phyloP scores from a whole-genome alignment of 2,888 invertebrate species.

The Phrixothrix hirtus region DNA sequence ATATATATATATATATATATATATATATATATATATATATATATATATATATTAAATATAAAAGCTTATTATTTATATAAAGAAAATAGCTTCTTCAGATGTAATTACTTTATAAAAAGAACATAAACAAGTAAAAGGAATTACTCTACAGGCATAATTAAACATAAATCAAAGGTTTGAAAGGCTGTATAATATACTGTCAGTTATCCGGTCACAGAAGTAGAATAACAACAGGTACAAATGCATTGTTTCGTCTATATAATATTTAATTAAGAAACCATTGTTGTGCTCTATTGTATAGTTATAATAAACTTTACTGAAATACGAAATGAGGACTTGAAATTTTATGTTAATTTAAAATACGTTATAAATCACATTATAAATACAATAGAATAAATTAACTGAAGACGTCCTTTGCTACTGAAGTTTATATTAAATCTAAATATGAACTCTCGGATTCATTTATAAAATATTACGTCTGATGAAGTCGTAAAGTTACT shows the following conservation, averaged over 20 bases:
- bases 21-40: too few relatives aligned
- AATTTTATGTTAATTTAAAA: constrained; percentile 4
- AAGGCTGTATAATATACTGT: too few relatives aligned
- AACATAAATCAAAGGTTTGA: too few relatives aligned
- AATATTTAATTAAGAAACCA: constrained; percentile 6
- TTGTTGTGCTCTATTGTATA: constrained; percentile 4
- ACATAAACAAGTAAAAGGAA: too few relatives aligned
- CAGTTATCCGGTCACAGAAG: too few relatives aligned
- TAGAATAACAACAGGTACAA: too few relatives aligned
- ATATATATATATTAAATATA: too few relatives aligned
- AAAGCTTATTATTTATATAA: too few relatives aligned
- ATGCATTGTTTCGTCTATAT: constrained; percentile 4
- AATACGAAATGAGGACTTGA: constrained; percentile 8
- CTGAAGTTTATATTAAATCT: constrained; percentile 8
- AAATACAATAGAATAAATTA: constrained; percentile 1
- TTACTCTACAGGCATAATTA: too few relatives aligned
- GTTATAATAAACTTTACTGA: constrained; percentile 6
- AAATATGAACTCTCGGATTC: constrained; percentile 34
- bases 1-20: too few relatives aligned
- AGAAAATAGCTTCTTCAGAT: too few relatives aligned
- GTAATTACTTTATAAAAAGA: too few relatives aligned
- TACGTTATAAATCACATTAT: constrained; percentile 2
- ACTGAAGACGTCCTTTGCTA: not conserved
- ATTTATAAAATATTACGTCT: constrained; percentile 43
- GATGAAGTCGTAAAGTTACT: constrained; percentile 39